Evolutionary conservation across 2,888 invertebrate genomes (phyloP).

Genomic region (Celastrina argiolus): DNA sequence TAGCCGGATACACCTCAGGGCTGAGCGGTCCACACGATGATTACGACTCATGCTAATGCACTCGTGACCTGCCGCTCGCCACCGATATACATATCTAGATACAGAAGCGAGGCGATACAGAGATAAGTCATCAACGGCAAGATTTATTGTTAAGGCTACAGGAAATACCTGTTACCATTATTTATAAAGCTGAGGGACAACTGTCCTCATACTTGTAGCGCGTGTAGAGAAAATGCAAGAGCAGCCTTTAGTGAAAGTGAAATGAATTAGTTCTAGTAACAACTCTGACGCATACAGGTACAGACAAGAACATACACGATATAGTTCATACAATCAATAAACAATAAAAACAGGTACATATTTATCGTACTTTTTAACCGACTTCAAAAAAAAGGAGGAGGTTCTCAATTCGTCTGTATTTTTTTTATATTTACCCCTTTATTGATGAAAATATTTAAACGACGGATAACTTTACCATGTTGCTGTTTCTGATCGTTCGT

Average conservation of each 20-base stretch:
- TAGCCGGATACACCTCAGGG: neutral
- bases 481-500: too few species aligned
- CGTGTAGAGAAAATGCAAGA: neutral
- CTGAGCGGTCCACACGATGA: constrained; percentile 42
- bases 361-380: too few species aligned
- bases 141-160: constrained; percentile 8
- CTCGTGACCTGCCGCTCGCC: constrained; percentile 49
- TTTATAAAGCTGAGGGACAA: neutral
- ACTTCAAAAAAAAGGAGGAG: too few species aligned
- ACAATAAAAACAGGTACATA: too few species aligned
- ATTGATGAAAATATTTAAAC: too few species aligned
- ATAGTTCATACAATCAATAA: too few species aligned
- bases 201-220: too few species aligned
- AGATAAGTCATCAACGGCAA: constrained; percentile 23
- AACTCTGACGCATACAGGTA: neutral
- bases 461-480: too few species aligned
- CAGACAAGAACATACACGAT: neutral
- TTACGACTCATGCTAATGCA: constrained; percentile 47
- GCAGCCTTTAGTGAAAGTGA: neutral
- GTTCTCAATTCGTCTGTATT: too few species aligned
- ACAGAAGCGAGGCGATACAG: constrained; percentile 33
- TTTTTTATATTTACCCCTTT: too few species aligned
- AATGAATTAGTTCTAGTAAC: neutral
- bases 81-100: constrained; percentile 22
- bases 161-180: neutral